Base-by-base conservation (phyloP, 2,888 invertebrate species). In the Philhelius pedissequus region DNA sequence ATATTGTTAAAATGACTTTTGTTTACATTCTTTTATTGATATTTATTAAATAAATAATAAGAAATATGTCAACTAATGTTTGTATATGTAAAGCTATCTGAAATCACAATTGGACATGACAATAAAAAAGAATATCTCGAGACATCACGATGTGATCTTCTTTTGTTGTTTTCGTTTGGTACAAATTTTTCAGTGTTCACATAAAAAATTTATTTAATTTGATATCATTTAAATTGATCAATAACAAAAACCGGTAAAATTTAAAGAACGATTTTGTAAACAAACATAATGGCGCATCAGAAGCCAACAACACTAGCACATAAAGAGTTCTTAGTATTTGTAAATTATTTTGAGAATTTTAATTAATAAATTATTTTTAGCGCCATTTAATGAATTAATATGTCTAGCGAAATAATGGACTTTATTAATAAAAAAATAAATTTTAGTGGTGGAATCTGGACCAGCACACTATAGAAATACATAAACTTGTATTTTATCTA, bases 91-190 rank as follows among this genome's bases (percentile, higher is more conserved):
- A n/a, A n/a, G n/a, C n/a, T n/a, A n/a, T 56, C 20, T 20, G 27
- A 20, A 56, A 20, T 18, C 32, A 35, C 18, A 20, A 56, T 56
- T 56, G 7, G 7, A 56, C 18, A 56, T 35, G 56, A 20, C 40
- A 60, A 60, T 60, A 60, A 40, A 60, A n/a, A 60, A 60, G 9
- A 60, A 60, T 27, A 40, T 15, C 40, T 27, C 40, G 60, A 60
- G 60, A 60, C 40, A 40, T 60, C 60, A 11, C 60, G 38, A 38
- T 1, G 58, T 9, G 35, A 22, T 58, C 20, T 35, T 58, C 22
- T 20, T 32, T 54, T 54, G 15, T 52, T 52, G 2, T 30, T 30
- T 13, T 56, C 18, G 18, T 3, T 18, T 22, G 56, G 20, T 22
- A 58, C 32, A 13, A 54, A 32, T 56, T 35, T 32, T 35, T 56